phyloP scores from a whole-genome alignment of 2,888 invertebrate genomes.

The Poecilus cupreus region DNA sequence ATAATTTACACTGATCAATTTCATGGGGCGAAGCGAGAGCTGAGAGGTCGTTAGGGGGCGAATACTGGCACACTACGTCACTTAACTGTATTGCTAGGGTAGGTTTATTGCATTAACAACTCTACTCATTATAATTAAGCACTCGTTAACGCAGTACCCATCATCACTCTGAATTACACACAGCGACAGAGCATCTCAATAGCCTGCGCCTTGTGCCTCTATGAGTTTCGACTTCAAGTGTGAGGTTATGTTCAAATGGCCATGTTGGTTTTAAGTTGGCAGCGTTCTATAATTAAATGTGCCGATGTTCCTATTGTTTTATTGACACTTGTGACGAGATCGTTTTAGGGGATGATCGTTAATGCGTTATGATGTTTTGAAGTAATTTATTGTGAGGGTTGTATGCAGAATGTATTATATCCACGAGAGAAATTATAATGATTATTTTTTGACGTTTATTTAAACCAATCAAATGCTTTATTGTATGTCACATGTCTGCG shows the following conservation, averaged over 20 bases:
- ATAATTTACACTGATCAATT: constrained; percentile 35
- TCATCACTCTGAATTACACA: constrained; percentile 59
- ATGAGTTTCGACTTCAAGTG: background rate
- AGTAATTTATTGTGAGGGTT: background rate
- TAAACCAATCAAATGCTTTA: too few relatives aligned
- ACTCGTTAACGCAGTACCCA: constrained; percentile 69
- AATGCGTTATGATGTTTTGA: background rate
- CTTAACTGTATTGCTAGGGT: constrained; percentile 58
- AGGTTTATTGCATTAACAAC: constrained; percentile 72
- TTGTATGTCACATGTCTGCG: too few relatives aligned
- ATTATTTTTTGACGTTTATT: background rate
- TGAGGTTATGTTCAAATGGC: constrained; percentile 11
- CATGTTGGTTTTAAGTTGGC: constrained; percentile 43
- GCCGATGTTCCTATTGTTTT: constrained; percentile 34
- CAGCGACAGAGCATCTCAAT: constrained; percentile 21
- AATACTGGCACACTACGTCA: constrained; percentile 31
- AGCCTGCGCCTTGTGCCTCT: background rate
- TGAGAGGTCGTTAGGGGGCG: constrained; percentile 21
- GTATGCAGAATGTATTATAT: background rate
- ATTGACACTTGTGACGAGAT: constrained; percentile 31
- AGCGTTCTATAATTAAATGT: constrained; percentile 41
- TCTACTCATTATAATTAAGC: constrained; percentile 73
- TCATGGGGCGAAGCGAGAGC: background rate
- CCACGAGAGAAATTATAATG: background rate
- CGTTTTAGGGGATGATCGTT: background rate